Conservation (phyloP, 23 tunicate genomes). For the Pegea sp. region DNA sequence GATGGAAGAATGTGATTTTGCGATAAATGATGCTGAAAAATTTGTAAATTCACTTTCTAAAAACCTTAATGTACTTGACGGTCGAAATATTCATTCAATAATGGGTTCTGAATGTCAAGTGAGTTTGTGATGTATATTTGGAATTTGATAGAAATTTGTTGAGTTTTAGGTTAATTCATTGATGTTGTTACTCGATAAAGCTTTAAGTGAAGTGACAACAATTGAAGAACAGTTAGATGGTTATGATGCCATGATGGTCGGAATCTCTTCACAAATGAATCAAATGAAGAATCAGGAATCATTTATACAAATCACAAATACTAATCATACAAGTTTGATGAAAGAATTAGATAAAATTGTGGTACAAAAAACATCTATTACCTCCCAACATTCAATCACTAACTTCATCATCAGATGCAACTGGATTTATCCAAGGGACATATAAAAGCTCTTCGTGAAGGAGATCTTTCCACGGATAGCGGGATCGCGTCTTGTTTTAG, state of each 20-base stretch:
- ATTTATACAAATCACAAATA: constrained; percentile 90
- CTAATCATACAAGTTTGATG: constrained; percentile 44
- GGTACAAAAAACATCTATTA: constrained; percentile 5
- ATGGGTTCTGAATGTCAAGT: constrained; percentile 94
- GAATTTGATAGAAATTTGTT: background rate
- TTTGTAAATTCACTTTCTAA: constrained; percentile 42
- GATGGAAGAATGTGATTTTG: constrained; percentile 72
- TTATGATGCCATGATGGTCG: constrained; percentile 76
- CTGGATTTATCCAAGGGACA: constrained; percentile 81
- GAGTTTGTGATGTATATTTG: background rate
- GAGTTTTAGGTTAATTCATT: constrained; percentile 53
- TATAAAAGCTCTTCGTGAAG: constrained; percentile 73
- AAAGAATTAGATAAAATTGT: constrained; percentile 63
- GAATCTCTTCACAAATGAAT: constrained; percentile 78
- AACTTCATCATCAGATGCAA: constrained; percentile 30
- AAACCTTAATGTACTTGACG: constrained; percentile 81
- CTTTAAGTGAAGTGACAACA: constrained; percentile 37
- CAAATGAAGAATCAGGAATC: constrained; percentile 95
- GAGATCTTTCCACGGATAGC: constrained; percentile 44
- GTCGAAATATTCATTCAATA: constrained; percentile 86
- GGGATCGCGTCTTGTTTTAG: constrained; percentile 83
- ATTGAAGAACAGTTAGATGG: constrained; percentile 53
- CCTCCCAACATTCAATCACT: background rate
- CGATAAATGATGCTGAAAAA: constrained; percentile 85
- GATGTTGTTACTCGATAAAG: constrained; percentile 65